These are phyloP conservation scores for Lamprologus ornatipinnis DNA, from an alignment of 2,113 vertebrate species.

Conservation along the genomic window DNA sequence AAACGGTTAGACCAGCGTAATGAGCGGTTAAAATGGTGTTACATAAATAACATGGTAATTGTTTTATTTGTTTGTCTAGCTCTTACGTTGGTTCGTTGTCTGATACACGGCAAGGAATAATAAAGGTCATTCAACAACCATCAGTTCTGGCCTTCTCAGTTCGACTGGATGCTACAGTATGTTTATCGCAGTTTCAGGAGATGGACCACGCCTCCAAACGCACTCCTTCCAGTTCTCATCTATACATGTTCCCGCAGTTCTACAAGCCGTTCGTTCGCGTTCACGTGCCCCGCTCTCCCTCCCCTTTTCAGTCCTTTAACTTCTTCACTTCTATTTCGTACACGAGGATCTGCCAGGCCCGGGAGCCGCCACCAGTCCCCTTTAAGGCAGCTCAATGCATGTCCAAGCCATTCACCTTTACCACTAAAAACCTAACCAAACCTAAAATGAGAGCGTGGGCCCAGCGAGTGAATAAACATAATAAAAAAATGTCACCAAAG, in stretches of 20 bases:
- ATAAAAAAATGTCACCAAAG: neutral
- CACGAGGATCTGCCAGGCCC: neutral
- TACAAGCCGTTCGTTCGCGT: rapidly evolving
- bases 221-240: neutral
- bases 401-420: neutral
- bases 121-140: too few species aligned
- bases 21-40: too few species aligned
- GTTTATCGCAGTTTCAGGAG: neutral
- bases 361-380: neutral
- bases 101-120: too few species aligned
- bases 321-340: neutral
- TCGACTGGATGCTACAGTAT: neutral
- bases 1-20: too few species aligned
- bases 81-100: too few species aligned
- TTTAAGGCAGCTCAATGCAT: neutral
- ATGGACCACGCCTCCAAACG: neutral
- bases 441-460: neutral
- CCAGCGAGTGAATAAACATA: neutral
- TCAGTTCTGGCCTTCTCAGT: too few species aligned
- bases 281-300: neutral
- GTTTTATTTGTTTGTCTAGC: too few species aligned
- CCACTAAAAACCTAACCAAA: neutral
- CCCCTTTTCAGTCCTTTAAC: neutral
- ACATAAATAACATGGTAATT: too few species aligned
- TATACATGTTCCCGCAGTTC: rapidly evolving